Percentiles rank a stretch among this genome's conserved stretches.
Conservation (phyloP, 2,888 invertebrate species). For the Argyra leucocephala region DNA sequence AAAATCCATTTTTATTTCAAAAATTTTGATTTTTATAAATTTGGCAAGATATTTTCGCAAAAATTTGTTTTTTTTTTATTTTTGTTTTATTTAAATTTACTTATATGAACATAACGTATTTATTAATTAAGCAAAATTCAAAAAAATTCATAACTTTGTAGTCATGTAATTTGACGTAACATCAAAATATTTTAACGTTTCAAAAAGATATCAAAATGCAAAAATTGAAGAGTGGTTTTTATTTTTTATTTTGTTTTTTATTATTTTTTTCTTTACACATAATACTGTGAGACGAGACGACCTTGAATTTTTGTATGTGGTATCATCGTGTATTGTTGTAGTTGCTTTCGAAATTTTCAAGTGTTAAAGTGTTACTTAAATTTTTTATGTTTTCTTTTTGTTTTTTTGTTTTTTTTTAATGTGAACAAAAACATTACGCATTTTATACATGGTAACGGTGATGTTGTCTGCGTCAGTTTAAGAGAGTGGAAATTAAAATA, state of each 20-base stretch:
- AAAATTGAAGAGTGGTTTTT: not conserved
- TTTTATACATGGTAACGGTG: no score
- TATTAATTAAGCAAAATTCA: not conserved
- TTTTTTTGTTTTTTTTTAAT: no score
- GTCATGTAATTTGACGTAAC: conserved; percentile 6
- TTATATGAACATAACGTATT: not conserved
- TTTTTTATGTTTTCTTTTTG: no score
- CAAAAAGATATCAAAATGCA: not conserved
- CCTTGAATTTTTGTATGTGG: not conserved
- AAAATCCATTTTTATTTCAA: no score
- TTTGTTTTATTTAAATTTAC: not conserved
- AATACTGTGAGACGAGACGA: not conserved
- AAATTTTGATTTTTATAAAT: not conserved
- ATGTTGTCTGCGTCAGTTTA: no score
- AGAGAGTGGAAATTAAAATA: no score
- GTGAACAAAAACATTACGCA: no score
- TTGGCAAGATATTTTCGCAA: not conserved
- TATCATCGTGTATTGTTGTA: not conserved
- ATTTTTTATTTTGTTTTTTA: not conserved
- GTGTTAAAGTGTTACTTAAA: no score
- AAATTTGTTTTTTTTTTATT: not conserved
- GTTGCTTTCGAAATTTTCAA: not conserved
- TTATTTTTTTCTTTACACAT: no score
- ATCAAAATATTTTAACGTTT: not conserved
- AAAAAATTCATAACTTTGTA: not conserved